Conservation (phyloP, 2,113 vertebrate species). For the Gavialis gangeticus region DNA sequence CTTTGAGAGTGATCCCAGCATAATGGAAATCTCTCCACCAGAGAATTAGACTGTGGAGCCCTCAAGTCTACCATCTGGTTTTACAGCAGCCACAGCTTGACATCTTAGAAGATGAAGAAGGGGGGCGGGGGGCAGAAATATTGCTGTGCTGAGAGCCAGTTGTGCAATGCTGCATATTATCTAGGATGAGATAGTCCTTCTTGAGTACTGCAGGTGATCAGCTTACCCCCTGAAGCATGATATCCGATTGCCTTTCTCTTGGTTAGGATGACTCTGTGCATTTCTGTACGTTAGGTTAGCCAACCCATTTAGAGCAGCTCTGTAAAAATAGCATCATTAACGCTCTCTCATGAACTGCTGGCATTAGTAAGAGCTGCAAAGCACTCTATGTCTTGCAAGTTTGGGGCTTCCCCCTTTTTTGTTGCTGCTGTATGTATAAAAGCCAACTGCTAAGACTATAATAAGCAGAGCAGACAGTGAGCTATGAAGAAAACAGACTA, state of each 20-base stretch:
- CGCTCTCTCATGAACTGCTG: not conserved
- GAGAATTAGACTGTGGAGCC: constrained; percentile 1
- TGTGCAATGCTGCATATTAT: not conserved
- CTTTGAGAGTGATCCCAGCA: not conserved
- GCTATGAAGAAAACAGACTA: accelerated
- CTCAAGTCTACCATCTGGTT: constrained; percentile 5
- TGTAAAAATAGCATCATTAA: accelerated
- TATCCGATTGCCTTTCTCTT: not conserved
- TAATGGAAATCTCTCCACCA: not conserved
- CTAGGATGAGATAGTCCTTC: not conserved
- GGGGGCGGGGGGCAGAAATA: not conserved
- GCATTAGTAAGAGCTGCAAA: constrained; percentile 11
- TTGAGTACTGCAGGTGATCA: not conserved
- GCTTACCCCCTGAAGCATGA: not conserved
- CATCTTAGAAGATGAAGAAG: not conserved
- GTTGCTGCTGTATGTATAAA: not conserved
- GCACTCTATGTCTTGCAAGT: not conserved
- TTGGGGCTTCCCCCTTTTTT: not conserved
- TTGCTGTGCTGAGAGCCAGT: not conserved
- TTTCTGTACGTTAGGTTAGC: not conserved
- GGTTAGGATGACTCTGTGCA: not conserved
- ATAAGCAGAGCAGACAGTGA: not conserved
- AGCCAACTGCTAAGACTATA: not conserved
- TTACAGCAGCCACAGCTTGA: not conserved
- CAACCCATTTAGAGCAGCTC: not conserved